Percentiles rank a stretch among this genome's conserved stretches.
Evolutionary conservation across 2,888 invertebrate species (phyloP).

Genomic region (Oscheius onirici): DNA sequence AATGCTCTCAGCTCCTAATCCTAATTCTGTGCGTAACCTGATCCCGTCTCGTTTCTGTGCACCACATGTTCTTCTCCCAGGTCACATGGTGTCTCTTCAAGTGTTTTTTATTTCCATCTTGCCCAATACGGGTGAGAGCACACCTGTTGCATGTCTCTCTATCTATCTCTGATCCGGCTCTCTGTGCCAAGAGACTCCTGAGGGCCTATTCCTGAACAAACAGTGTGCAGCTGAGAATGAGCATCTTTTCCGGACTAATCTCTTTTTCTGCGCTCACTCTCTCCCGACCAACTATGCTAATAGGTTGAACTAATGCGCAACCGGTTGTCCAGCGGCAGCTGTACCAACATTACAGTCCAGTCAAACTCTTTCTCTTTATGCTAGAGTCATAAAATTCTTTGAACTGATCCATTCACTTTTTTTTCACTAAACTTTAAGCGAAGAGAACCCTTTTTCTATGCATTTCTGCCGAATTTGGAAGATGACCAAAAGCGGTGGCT

Average conservation of each 20-base stretch:
- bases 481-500: no score
- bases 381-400: not conserved
- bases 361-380: slow-evolving; percentile 17
- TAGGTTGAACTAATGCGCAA: slow-evolving; percentile 14
- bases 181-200: not conserved
- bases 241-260: not conserved
- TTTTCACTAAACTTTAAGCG: no score
- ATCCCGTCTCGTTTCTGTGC: slow-evolving; percentile 28
- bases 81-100: slow-evolving; percentile 30
- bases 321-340: slow-evolving; percentile 27
- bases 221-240: not conserved
- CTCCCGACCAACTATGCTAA: slow-evolving; percentile 25
- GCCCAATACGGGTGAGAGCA: not conserved
- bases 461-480: no score
- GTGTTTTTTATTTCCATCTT: not conserved
- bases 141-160: not conserved
- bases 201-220: not conserved
- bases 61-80: slow-evolving; percentile 29
- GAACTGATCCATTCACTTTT: no score
- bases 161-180: not conserved
- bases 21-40: slow-evolving; percentile 16
- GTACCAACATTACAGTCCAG: slow-evolving; percentile 27
- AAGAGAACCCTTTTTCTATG: no score
- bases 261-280: no score
- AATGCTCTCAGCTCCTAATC: slow-evolving; percentile 22